Conservation (phyloP, 2,797 vertebrate species). For the Premnoplex brunnescens region DNA sequence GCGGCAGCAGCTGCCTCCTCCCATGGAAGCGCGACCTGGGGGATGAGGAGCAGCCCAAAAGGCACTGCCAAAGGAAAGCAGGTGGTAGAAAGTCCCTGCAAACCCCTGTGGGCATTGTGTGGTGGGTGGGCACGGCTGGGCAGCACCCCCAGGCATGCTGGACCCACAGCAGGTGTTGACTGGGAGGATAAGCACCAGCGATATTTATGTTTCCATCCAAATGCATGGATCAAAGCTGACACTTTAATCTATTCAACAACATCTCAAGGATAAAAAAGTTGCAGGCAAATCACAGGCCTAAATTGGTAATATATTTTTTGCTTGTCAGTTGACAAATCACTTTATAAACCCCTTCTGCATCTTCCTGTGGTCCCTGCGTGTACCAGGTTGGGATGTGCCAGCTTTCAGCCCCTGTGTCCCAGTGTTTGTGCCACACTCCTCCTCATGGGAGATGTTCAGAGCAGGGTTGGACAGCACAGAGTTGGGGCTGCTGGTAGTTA, state of each 20-base stretch:
- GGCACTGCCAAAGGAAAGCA: neutral
- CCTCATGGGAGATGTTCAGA: neutral
- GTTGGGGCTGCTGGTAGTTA: neutral
- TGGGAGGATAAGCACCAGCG: neutral
- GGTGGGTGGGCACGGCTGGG: rapidly evolving
- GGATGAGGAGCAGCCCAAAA: neutral
- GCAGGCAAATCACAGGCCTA: constrained; percentile 70
- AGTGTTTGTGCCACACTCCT: neutral
- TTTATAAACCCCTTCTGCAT: constrained; percentile 29
- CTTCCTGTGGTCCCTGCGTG: neutral
- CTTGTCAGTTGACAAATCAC: constrained; percentile 70
- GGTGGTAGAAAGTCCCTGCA: neutral
- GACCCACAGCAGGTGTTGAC: neutral
- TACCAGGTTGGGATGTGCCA: neutral
- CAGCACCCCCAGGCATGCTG: neutral
- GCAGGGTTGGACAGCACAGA: neutral
- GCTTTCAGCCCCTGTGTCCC: rapidly evolving
- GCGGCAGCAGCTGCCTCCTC: rapidly evolving
- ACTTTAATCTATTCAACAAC: constrained; percentile 75
- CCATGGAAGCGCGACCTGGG: rapidly evolving
- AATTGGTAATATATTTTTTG: constrained; percentile 67
- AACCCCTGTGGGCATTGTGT: rapidly evolving
- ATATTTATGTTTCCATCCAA: constrained; percentile 63
- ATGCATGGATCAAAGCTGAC: constrained; percentile 71
- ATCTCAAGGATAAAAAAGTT: constrained; percentile 75